These are phyloP conservation scores for Clarias fuscus DNA, from an alignment of 2,797 vertebrate species.

Conservation along the genomic window DNA sequence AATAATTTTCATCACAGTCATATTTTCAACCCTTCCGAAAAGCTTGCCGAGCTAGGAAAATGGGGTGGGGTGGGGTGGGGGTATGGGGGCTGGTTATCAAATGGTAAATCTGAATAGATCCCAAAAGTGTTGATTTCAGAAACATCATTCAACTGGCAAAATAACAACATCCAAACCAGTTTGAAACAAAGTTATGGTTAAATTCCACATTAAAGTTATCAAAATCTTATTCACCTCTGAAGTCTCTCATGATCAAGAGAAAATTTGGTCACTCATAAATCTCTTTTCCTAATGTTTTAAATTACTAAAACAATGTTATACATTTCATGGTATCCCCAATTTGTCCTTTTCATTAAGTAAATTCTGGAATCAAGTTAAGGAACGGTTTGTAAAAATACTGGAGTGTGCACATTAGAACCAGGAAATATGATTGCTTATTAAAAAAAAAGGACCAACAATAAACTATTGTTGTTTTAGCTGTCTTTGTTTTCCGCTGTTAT, in stretches of 20 bases:
- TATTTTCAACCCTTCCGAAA: neutral
- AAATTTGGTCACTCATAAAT: neutral
- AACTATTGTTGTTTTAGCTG: neutral
- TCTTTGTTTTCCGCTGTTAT: neutral
- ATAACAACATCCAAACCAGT: neutral
- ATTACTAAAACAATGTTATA: neutral
- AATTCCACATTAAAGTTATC: neutral
- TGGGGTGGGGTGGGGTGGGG: no score
- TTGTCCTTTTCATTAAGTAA: neutral
- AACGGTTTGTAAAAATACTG: neutral
- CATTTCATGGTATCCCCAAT: neutral
- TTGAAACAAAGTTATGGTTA: neutral
- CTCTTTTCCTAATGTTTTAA: neutral
- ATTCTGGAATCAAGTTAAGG: neutral
- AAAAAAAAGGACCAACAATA: neutral
- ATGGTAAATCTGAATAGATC: neutral
- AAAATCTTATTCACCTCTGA: neutral
- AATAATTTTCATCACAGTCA: constrained; percentile 8
- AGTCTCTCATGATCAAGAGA: neutral
- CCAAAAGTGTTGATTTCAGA: neutral
- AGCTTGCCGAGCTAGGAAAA: neutral
- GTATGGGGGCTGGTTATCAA: neutral
- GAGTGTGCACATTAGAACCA: neutral
- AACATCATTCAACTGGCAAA: neutral
- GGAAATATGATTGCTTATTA: neutral